These are phyloP conservation scores for Myotis vivesi DNA, from an alignment of 2,797 vertebrate genomes.

Conservation along the genomic window DNA sequence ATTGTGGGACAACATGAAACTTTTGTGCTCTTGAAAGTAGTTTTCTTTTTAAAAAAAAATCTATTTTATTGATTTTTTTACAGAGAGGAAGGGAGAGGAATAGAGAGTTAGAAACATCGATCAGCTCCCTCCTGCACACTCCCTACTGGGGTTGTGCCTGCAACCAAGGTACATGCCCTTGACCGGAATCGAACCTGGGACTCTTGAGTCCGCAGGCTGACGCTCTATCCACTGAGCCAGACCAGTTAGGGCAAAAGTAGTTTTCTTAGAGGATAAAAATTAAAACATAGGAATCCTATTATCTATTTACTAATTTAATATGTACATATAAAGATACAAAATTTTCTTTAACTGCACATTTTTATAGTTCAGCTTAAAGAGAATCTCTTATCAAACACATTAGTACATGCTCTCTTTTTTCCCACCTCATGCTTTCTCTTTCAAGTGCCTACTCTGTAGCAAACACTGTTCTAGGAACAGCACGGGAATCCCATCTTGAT, in stretches of 20 bases:
- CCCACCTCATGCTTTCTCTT: not conserved
- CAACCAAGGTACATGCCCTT: too few relatives aligned
- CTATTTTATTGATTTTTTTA: too few relatives aligned
- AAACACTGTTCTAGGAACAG: not conserved
- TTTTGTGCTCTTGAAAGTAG: not conserved
- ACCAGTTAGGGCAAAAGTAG: not conserved
- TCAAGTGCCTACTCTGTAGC: not conserved
- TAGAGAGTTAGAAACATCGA: too few relatives aligned
- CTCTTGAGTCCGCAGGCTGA: too few relatives aligned
- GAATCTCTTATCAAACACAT: not conserved
- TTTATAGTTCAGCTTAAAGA: not conserved
- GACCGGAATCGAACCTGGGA: too few relatives aligned
- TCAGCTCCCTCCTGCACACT: too few relatives aligned
- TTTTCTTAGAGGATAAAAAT: constrained; percentile 11
- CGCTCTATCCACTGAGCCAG: too few relatives aligned
- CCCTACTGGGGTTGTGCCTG: too few relatives aligned
- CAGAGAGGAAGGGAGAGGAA: too few relatives aligned
- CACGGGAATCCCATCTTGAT: not conserved
- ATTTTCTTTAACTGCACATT: not conserved
- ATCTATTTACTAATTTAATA: constrained; percentile 47
- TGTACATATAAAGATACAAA: not conserved
- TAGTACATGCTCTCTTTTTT: not conserved
- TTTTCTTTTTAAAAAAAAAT: not conserved
- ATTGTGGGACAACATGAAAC: not conserved
- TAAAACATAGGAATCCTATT: not conserved